Conservation (phyloP, 2,888 invertebrate species). For the Cotesia congregata region DNA sequence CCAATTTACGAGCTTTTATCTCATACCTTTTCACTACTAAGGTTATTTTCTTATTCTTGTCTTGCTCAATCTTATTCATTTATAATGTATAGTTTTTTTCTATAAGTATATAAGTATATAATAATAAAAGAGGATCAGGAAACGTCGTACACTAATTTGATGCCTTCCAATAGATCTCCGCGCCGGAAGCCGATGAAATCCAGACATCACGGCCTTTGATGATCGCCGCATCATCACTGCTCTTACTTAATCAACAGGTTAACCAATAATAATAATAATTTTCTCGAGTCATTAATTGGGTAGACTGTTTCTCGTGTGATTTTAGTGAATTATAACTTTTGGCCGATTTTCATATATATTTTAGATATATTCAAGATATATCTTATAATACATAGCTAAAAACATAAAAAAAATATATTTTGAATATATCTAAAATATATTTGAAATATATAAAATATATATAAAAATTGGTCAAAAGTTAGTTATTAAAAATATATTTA, state of each 20-base stretch:
- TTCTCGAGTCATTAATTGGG: constrained; percentile 48
- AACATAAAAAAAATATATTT: too few relatives aligned
- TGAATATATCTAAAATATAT: too few relatives aligned
- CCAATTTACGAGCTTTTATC: constrained; percentile 60
- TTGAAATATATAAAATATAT: too few relatives aligned
- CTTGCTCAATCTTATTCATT: constrained; percentile 16
- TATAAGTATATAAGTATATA: constrained; percentile 25
- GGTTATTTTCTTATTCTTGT: background rate
- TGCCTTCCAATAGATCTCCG: constrained; percentile 49
- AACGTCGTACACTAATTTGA: constrained; percentile 63
- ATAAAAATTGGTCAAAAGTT: too few relatives aligned
- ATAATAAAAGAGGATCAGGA: constrained; percentile 48
- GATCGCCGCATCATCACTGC: constrained; percentile 46
- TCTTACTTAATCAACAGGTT: constrained; percentile 48
- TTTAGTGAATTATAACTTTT: constrained; percentile 4
- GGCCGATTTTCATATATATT: too few relatives aligned
- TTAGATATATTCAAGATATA: too few relatives aligned
- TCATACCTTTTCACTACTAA: constrained; percentile 17
- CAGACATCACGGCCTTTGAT: constrained; percentile 46
- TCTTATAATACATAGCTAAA: too few relatives aligned
- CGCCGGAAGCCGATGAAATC: constrained; percentile 48
- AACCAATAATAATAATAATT: constrained; percentile 32
- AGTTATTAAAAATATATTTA: too few relatives aligned
- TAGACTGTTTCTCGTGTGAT: constrained; percentile 21
- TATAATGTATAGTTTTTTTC: constrained; percentile 26